Evolutionary conservation across 37 sponge, comb jelly and placozoan species (phyloP).

Genomic region (Diacarnus erythraeanus): DNA sequence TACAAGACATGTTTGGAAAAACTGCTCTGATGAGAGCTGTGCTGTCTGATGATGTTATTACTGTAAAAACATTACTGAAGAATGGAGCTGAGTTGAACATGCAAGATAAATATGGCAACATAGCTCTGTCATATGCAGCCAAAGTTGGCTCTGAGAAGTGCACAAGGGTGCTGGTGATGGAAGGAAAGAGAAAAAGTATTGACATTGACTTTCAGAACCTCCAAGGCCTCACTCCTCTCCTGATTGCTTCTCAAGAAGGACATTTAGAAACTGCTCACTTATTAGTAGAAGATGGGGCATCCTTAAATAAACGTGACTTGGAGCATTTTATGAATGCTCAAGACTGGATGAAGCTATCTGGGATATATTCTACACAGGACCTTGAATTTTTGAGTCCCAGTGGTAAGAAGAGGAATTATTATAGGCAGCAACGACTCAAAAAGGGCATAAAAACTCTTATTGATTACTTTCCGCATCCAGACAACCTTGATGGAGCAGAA

Average conservation of each 20-base stretch:
- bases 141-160: constrained; percentile 39
- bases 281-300: constrained; percentile 61
- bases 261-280: constrained; percentile 52
- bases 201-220: constrained; percentile 72
- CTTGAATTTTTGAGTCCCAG: constrained; percentile 50
- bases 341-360: constrained; percentile 60
- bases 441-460: constrained; percentile 64
- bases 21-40: constrained; percentile 69
- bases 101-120: constrained; percentile 68
- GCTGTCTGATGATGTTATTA: constrained; percentile 25
- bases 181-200: not conserved
- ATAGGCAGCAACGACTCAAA: constrained; percentile 19
- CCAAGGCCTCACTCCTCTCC: constrained; percentile 76
- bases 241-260: constrained; percentile 57
- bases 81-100: constrained; percentile 24
- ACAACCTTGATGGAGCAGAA: not conserved
- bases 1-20: constrained; percentile 48
- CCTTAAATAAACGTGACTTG: constrained; percentile 70
- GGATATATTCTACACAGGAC: constrained; percentile 9
- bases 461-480: constrained; percentile 43
- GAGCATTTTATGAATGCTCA: constrained; percentile 76
- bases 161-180: constrained; percentile 35
- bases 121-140: constrained; percentile 56
- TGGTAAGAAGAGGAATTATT: constrained; percentile 32
- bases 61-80: constrained; percentile 16